Percentiles rank a stretch among this genome's conserved stretches.
These are phyloP conservation scores for Emberiza fucata DNA, from an alignment of 2,113 vertebrate species.

Conservation along the genomic window DNA sequence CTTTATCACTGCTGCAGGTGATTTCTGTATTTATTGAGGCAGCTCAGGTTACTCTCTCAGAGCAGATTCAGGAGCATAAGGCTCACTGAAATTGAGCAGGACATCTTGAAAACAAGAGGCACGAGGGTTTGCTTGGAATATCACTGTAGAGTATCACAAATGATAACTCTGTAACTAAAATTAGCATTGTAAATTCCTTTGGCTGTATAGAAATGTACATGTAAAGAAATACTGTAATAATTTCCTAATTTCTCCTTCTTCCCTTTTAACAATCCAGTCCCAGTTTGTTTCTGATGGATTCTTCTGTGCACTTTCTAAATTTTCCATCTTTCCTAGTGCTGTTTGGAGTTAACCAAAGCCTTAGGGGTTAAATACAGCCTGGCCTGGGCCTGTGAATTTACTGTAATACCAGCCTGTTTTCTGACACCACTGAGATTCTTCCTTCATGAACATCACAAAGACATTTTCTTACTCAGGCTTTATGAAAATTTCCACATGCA, in stretches of 20 bases:
- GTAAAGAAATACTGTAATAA: not conserved
- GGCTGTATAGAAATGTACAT: not conserved
- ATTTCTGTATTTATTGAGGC: not conserved
- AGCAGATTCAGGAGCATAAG: not conserved
- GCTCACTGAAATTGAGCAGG: not conserved
- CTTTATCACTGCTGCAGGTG: not conserved
- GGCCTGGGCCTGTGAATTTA: not conserved
- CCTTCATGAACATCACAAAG: not conserved
- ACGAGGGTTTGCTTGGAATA: accelerated
- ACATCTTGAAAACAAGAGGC: not conserved
- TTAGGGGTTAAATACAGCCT: not conserved
- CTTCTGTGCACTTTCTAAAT: not conserved
- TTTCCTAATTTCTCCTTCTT: not conserved
- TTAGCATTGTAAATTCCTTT: not conserved
- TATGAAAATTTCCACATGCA: not conserved
- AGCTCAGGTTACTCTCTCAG: not conserved
- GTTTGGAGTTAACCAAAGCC: not conserved
- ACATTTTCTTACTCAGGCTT: not conserved
- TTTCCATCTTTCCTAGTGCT: not conserved
- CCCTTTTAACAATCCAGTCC: not conserved
- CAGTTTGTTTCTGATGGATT: not conserved
- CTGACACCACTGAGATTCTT: not conserved
- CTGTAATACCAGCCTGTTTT: not conserved
- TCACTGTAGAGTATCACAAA: not conserved
- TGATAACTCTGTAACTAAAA: not conserved